Base-by-base conservation (phyloP, 2,888 invertebrate genomes). In the Drosophila merina region DNA sequence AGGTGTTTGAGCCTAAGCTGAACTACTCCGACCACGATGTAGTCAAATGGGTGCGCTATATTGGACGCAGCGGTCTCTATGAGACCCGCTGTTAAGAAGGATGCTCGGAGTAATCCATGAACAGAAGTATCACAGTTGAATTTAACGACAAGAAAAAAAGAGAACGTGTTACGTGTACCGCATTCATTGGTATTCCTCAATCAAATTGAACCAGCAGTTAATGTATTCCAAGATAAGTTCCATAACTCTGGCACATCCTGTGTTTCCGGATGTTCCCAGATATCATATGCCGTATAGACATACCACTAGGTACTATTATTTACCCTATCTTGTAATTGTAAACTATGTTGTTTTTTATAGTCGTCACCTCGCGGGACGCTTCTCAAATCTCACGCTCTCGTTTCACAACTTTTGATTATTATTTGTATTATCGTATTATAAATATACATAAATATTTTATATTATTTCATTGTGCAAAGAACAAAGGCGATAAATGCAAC, bases 1-100 rank as follows among this genome's bases (percentile, higher is more conserved):
- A 99, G 92, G 99, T 99, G 74, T 99, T 99, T 89, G 99, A 99
- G 92, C 97, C 99, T 0, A 99, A 99, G 92, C 94, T 99, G 86
- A 99, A 99, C 93, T 99, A 99, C 92, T 99, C 99, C 1, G 99
- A 99, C 92, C 99, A 99, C 89, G 99, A 99, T 92, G 99, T 99
- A 78, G 99, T 99, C 91, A 99, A 99, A 95, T 99, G 99, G 99
- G 99, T 99, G 76, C 95, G 99, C 31, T 99, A 99, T 93, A 99
- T 99, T 90, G 99, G 99, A 48, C 95, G 99, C 89, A 99, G 99
- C 91, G 99, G 99, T 62, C 95, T 99, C 47, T 99, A 99, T 92
- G 99, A 99, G 93, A 99, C 99, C 40, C 94, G 99, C 92, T 99
- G 99, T 93, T 99, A 95, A 93, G 63, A 49, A 25, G 57, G 36